phyloP scores from a whole-genome alignment of 2,797 vertebrate species.

The Myotis findleyi region DNA sequence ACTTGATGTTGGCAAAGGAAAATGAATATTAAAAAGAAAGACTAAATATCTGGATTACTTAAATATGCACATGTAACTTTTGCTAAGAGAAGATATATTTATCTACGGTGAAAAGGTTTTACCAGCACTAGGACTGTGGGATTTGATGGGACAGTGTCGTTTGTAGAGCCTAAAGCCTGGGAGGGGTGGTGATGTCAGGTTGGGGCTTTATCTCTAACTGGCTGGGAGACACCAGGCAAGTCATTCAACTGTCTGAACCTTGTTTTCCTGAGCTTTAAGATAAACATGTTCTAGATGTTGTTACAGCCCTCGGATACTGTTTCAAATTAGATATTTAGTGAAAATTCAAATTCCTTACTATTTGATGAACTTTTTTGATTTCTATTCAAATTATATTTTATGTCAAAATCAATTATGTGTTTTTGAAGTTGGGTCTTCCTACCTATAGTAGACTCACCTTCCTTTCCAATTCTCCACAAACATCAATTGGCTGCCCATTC shows the following conservation, averaged over 20 bases:
- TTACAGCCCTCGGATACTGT: background rate
- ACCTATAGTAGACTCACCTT: background rate
- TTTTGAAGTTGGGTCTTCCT: slow-evolving; percentile 3
- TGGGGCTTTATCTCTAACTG: background rate
- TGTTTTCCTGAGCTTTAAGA: background rate
- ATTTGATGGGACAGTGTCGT: background rate
- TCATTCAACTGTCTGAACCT: background rate
- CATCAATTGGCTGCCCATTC: background rate
- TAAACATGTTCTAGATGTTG: background rate
- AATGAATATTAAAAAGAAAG: background rate
- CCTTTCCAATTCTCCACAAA: background rate
- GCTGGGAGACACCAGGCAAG: background rate
- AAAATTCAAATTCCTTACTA: background rate
- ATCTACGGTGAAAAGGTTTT: background rate
- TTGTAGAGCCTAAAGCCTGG: background rate
- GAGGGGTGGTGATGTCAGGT: background rate
- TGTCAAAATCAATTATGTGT: background rate
- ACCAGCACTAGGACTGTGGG: background rate
- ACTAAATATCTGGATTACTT: background rate
- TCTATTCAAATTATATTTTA: background rate
- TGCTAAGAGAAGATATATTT: background rate
- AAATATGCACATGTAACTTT: background rate
- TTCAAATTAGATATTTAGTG: slow-evolving; percentile 8
- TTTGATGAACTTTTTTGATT: background rate
- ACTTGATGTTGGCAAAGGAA: background rate